phyloP scores from a whole-genome alignment of 1,140 invertebrate genomes.

The Drosophila trapezifrons region DNA sequence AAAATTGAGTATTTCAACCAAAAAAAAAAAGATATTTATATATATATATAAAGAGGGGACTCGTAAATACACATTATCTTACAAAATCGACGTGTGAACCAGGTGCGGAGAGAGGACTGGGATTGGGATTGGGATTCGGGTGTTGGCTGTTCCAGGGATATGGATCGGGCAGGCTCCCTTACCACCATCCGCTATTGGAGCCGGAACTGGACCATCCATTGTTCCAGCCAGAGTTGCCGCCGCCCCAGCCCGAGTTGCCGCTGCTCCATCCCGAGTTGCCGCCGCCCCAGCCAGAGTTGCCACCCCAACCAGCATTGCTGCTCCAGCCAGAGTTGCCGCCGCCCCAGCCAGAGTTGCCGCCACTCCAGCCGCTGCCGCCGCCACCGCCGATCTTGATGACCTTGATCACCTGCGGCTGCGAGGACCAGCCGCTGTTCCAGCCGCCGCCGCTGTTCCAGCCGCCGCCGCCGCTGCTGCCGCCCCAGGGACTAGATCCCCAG shows the following conservation, averaged over 20 bases:
- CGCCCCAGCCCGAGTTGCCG: slow-evolving; percentile 21
- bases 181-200: slow-evolving; percentile 51
- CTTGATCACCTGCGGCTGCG: slow-evolving; percentile 54
- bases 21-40: not conserved
- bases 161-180: not conserved
- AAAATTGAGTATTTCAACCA: slow-evolving; percentile 9
- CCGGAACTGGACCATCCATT: slow-evolving; percentile 53
- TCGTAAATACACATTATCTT: slow-evolving; percentile 8
- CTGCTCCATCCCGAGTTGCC: slow-evolving; percentile 24
- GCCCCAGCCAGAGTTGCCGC: slow-evolving; percentile 18
- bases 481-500: slow-evolving; percentile 48
- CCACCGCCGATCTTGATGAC: slow-evolving; percentile 51
- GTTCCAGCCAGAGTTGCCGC: slow-evolving; percentile 40
- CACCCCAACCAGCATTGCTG: slow-evolving; percentile 21
- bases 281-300: slow-evolving; percentile 44
- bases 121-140: not conserved
- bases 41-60: not conserved
- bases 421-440: slow-evolving; percentile 50
- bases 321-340: slow-evolving; percentile 14
- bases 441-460: slow-evolving; percentile 14
- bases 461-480: slow-evolving; percentile 40
- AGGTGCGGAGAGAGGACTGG: not conserved
- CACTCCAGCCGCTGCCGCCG: slow-evolving; percentile 41
- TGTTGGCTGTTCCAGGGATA: not conserved
- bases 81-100: slow-evolving; percentile 25